phyloP scores from a whole-genome alignment of 2,797 vertebrate species.

The Haliaeetus vocifer region DNA sequence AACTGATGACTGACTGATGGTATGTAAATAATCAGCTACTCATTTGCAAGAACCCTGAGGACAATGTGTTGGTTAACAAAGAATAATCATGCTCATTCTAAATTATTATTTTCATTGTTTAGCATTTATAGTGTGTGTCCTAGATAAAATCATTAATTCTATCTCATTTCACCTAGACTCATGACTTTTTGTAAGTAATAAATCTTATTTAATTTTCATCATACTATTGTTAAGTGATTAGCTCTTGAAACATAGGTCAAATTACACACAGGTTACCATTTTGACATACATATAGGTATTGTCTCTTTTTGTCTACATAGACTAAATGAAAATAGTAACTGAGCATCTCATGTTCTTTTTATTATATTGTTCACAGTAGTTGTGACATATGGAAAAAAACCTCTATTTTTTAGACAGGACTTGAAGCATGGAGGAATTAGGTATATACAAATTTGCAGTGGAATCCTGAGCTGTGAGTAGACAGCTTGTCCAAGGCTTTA shows the following conservation, averaged over 20 bases:
- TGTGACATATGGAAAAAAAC: not conserved
- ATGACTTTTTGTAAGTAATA: not conserved
- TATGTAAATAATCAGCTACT: constrained; percentile 49
- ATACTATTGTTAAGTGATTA: not conserved
- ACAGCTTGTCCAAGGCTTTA: not conserved
- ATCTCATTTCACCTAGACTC: not conserved
- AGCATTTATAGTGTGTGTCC: constrained; percentile 31
- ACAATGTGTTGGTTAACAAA: constrained; percentile 40
- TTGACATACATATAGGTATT: not conserved
- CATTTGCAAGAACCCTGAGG: constrained; percentile 53
- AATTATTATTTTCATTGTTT: constrained; percentile 41
- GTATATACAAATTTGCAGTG: not conserved
- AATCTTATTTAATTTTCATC: not conserved
- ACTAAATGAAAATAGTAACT: not conserved
- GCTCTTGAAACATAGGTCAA: not conserved
- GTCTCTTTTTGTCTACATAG: not conserved
- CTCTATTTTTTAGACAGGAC: not conserved
- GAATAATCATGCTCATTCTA: not conserved
- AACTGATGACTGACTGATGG: constrained; percentile 55
- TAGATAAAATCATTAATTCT: constrained; percentile 50
- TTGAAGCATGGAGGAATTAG: not conserved
- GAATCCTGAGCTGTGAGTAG: not conserved
- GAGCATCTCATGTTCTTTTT: not conserved
- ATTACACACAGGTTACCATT: not conserved
- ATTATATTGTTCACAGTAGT: not conserved